These are phyloP conservation scores for Eristalis arbustorum DNA, from an alignment of 2,888 invertebrate genomes.

Conservation along the genomic window DNA sequence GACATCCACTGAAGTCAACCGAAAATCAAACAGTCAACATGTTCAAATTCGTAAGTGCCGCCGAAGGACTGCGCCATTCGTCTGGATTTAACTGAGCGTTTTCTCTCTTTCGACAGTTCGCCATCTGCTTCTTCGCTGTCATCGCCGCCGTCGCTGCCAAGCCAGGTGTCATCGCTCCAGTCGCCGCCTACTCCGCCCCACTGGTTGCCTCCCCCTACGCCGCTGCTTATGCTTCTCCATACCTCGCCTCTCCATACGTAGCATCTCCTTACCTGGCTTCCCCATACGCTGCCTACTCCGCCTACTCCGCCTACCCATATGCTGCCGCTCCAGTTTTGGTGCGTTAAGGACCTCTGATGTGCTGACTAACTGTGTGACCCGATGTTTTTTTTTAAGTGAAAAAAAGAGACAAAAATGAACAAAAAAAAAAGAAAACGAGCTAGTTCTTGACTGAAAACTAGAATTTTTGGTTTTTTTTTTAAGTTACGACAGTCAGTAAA, in stretches of 20 bases:
- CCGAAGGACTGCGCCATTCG: not conserved
- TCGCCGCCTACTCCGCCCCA: slow-evolving; percentile 50
- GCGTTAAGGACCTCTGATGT: slow-evolving; percentile 33
- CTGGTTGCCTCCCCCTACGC: slow-evolving; percentile 53
- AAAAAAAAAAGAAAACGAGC: not conserved
- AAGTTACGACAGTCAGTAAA: not conserved
- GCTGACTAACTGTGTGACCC: not conserved
- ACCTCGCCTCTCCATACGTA: slow-evolving; percentile 50
- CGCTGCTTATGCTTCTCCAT: slow-evolving; percentile 38
- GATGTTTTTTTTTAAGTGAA: slow-evolving; percentile 15
- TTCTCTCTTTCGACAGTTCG: slow-evolving; percentile 33
- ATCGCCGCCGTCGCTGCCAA: slow-evolving; percentile 60
- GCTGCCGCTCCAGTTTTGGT: slow-evolving; percentile 53
- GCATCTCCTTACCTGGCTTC: slow-evolving; percentile 54
- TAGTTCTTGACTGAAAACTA: not conserved
- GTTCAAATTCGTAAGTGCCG: slow-evolving; percentile 63
- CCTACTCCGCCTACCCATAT: slow-evolving; percentile 63
- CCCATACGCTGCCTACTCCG: slow-evolving; percentile 63
- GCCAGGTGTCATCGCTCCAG: slow-evolving; percentile 54
- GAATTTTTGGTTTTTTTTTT: not conserved
- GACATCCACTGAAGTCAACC: slow-evolving; percentile 40
- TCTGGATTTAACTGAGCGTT: not conserved
- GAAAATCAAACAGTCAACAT: slow-evolving; percentile 50
- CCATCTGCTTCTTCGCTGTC: slow-evolving; percentile 56
- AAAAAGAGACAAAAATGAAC: slow-evolving; percentile 4